Conservation (phyloP, 2,797 vertebrate species). For the Rhynchonycteris naso region DNA sequence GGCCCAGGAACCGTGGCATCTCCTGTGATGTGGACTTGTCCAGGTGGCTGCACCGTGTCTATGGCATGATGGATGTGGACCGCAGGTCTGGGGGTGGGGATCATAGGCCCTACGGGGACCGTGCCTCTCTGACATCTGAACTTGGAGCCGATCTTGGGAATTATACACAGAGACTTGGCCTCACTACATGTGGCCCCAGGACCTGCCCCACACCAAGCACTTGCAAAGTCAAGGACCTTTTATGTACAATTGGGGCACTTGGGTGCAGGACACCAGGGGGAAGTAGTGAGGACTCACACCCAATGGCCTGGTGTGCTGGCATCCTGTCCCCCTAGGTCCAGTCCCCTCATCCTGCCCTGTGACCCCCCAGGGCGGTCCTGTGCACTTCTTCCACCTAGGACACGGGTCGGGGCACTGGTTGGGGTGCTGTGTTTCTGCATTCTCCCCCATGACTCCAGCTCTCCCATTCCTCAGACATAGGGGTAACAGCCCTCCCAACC, state of each 20-base stretch:
- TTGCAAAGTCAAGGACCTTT: not conserved
- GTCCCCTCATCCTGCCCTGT: not conserved
- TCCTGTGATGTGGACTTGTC: not conserved
- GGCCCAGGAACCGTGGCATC: not conserved
- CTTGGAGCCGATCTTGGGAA: too few species aligned
- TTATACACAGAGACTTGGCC: not conserved
- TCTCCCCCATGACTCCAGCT: not conserved
- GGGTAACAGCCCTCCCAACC: not conserved
- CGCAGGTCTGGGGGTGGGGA: not conserved
- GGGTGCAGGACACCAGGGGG: not conserved
- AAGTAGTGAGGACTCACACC: not conserved
- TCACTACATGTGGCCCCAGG: not conserved
- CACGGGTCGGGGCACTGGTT: too few species aligned
- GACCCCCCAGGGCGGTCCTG: accelerated
- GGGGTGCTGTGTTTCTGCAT: not conserved
- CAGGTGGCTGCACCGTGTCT: accelerated
- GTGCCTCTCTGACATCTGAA: not conserved
- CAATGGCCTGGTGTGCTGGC: not conserved
- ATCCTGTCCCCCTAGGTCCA: not conserved
- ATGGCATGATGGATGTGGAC: too few species aligned
- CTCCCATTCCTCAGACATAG: not conserved
- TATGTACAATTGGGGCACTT: not conserved
- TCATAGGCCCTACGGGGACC: accelerated
- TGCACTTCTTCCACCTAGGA: too few species aligned
- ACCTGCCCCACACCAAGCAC: not conserved